phyloP scores from a whole-genome alignment of 2,888 invertebrate genomes.

The Clostera curtula region DNA sequence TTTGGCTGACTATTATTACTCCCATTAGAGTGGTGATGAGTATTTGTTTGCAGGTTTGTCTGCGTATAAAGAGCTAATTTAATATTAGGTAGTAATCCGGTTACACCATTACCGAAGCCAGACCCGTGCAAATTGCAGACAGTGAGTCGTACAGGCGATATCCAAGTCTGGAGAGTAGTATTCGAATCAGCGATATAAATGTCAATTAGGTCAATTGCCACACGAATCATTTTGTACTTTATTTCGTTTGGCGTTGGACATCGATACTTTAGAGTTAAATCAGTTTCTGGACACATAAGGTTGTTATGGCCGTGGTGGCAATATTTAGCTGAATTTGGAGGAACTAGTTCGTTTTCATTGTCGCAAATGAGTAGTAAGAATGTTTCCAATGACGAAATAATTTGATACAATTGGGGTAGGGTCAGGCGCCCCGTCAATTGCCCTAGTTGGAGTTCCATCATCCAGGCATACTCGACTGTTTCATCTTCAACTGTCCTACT shows the following conservation, averaged over 20 bases:
- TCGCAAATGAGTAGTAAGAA: conserved; percentile 89
- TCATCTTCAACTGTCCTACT: conserved; percentile 93
- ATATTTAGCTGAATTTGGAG: conserved; percentile 84
- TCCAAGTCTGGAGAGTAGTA: conserved; percentile 90
- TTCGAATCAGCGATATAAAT: conserved; percentile 93
- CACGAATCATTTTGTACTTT: conserved; percentile 94
- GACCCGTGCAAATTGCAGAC: conserved; percentile 97
- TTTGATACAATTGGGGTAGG: conserved; percentile 89
- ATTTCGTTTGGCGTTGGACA: conserved; percentile 89
- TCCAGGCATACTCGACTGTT: conserved; percentile 97
- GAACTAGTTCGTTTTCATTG: conserved; percentile 91
- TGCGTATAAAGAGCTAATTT: conserved; percentile 78
- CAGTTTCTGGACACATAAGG: conserved; percentile 80
- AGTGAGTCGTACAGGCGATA: conserved; percentile 90
- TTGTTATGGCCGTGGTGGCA: conserved; percentile 88
- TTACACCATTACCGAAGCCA: conserved; percentile 91
- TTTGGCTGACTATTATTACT: conserved; percentile 58
- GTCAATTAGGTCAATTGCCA: conserved; percentile 92
- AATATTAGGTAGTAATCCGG: conserved; percentile 87
- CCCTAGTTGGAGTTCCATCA: conserved; percentile 95
- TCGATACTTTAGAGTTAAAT: conserved; percentile 80
- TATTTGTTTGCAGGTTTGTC: conserved; percentile 73
- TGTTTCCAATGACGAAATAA: conserved; percentile 91
- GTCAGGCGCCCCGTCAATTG: conserved; percentile 94
- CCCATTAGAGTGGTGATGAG: conserved; percentile 71